A percentile compares a stretch with the other conserved stretches of the same genome.
Evolutionary conservation across 2,888 invertebrate species (phyloP).

Genomic region (Tetramorium bicarinatum): DNA sequence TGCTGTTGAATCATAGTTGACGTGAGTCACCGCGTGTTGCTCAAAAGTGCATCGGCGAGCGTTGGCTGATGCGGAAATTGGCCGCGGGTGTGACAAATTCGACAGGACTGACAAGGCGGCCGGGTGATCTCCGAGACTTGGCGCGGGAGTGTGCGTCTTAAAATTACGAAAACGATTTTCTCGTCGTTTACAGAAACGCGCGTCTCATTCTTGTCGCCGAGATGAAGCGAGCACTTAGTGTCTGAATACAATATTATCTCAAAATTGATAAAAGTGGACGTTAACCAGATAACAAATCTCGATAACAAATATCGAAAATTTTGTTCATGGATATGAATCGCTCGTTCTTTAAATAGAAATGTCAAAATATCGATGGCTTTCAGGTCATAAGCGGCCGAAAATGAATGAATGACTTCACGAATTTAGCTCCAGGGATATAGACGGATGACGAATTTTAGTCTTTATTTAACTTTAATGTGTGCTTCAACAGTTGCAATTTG

Average conservation of each 20-base stretch:
- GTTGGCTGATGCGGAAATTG: conserved; percentile 38
- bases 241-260: no score
- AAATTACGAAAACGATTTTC: conserved; percentile 11
- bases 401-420: background rate
- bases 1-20: conserved; percentile 41
- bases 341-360: background rate
- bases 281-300: background rate
- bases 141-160: background rate
- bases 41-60: conserved; percentile 39
- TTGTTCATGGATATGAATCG: background rate
- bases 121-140: background rate
- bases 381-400: background rate
- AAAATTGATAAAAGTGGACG: background rate
- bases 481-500: background rate
- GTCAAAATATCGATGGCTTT: background rate
- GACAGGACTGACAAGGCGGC: conserved; percentile 42
- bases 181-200: background rate
- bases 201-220: background rate
- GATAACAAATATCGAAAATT: background rate
- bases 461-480: background rate
- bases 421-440: background rate
- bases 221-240: background rate
- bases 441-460: background rate
- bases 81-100: conserved; percentile 47
- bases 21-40: conserved; percentile 29